Percentiles rank a stretch among this genome's conserved stretches.
Evolutionary conservation across 1,140 invertebrate genomes (phyloP).

Genomic region (Helicoverpa armigera): DNA sequence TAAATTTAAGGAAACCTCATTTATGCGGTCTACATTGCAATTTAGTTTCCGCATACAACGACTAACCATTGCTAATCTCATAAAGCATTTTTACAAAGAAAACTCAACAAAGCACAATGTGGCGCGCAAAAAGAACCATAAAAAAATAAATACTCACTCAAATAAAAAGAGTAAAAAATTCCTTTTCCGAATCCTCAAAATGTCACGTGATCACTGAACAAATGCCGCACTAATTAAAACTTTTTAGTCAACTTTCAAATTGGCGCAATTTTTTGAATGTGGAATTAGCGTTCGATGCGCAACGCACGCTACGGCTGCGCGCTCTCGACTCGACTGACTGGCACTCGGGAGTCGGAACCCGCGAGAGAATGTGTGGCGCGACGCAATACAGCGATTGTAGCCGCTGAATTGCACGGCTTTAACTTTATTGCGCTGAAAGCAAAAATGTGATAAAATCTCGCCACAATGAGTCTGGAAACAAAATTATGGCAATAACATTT

Average conservation of each 20-base stretch:
- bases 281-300: constrained; percentile 42
- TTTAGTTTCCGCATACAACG: constrained; percentile 12
- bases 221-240: constrained; percentile 33
- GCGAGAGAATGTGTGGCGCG: constrained; percentile 43
- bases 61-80: constrained; percentile 23
- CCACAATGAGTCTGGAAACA: not conserved
- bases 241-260: constrained; percentile 45
- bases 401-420: constrained; percentile 21
- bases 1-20: not conserved
- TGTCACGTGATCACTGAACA: constrained; percentile 45
- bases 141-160: constrained; percentile 31
- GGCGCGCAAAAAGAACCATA: not conserved
- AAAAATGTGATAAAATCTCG: constrained; percentile 26
- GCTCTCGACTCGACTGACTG: constrained; percentile 52
- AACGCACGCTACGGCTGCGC: constrained; percentile 47
- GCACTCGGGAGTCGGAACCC: constrained; percentile 10
- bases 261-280: constrained; percentile 19
- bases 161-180: constrained; percentile 28
- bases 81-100: constrained; percentile 24
- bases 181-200: constrained; percentile 37
- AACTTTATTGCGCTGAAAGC: constrained; percentile 13
- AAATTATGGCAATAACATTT: too few relatives aligned
- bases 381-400: constrained; percentile 41
- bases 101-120: constrained; percentile 35
- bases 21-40: not conserved